Conservation (phyloP, 2,888 invertebrate species). For the Ennomos fuscantarius region DNA sequence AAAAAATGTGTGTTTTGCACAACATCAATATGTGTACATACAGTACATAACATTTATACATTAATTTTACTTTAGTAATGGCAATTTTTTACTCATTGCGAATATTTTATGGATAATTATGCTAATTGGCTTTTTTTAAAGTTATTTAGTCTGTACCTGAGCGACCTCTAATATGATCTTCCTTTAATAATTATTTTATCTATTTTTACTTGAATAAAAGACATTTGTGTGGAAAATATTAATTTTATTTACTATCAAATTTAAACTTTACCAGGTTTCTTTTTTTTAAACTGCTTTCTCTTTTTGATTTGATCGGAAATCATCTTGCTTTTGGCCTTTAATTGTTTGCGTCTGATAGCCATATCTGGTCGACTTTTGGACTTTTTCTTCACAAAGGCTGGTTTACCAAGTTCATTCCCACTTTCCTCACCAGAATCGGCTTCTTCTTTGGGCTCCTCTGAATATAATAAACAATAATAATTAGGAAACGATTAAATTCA, state of each 20-base stretch:
- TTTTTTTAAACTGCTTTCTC: slow-evolving; percentile 73
- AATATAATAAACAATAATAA: slow-evolving; percentile 30
- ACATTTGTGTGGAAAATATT: slow-evolving; percentile 45
- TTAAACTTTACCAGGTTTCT: slow-evolving; percentile 61
- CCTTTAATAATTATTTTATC: slow-evolving; percentile 22
- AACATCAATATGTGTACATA: too few relatives aligned
- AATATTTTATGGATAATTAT: too few relatives aligned
- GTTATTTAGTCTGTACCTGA: slow-evolving; percentile 23
- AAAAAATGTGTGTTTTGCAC: too few relatives aligned
- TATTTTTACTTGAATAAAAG: slow-evolving; percentile 37
- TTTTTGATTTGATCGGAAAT: slow-evolving; percentile 80
- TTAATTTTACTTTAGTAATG: too few relatives aligned
- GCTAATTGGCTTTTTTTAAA: neutral
- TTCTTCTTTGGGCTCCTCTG: slow-evolving; percentile 68
- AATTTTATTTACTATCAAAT: slow-evolving; percentile 43
- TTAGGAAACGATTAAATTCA: neutral
- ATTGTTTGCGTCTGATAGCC: slow-evolving; percentile 78
- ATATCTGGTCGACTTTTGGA: slow-evolving; percentile 70
- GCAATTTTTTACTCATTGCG: too few relatives aligned
- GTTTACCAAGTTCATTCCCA: slow-evolving; percentile 43
- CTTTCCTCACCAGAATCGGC: slow-evolving; percentile 46
- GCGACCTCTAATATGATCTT: slow-evolving; percentile 30
- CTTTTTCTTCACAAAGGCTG: slow-evolving; percentile 57
- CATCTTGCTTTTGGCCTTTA: slow-evolving; percentile 76
- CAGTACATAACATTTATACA: too few relatives aligned